Evolutionary conservation across 1,140 invertebrate species (phyloP).

Genomic region (Aphelinus certus): DNA sequence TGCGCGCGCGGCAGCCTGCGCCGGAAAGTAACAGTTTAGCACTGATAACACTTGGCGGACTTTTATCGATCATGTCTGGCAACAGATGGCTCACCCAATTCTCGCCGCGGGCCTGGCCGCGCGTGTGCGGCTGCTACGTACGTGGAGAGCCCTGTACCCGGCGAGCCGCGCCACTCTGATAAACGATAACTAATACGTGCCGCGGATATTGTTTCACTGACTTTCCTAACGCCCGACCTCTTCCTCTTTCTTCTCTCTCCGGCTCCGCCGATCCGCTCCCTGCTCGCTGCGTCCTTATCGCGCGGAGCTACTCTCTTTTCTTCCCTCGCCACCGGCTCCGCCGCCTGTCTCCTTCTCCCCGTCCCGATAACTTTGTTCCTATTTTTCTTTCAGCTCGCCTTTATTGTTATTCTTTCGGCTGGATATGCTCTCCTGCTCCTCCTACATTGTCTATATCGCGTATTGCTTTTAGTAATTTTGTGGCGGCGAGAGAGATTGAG

Average conservation of each 20-base stretch:
- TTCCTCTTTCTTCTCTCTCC: background rate
- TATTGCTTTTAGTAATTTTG: no score
- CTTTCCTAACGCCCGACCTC: constrained; percentile 28
- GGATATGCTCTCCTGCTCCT: no score
- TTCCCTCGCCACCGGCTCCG: background rate
- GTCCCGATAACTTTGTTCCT: constrained; percentile 35
- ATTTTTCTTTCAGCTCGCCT: constrained; percentile 28
- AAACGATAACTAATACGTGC: constrained; percentile 50
- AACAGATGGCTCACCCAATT: constrained; percentile 62
- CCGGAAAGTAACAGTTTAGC: constrained; percentile 54
- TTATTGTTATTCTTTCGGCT: background rate
- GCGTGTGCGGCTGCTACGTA: background rate
- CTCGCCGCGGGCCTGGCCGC: constrained; percentile 5
- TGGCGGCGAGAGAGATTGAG: no score
- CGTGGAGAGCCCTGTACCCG: background rate
- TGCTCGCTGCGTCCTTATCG: no score
- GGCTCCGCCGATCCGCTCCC: no score
- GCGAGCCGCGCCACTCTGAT: constrained; percentile 34
- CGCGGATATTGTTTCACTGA: constrained; percentile 45
- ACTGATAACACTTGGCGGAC: constrained; percentile 63
- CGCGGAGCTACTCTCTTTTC: constrained; percentile 22
- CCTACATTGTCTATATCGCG: no score
- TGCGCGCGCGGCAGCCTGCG: background rate
- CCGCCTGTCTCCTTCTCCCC: background rate
- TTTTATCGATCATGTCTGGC: constrained; percentile 66